Base-by-base conservation (phyloP, 2,888 invertebrate species). In the Luffia ferchaultella region DNA sequence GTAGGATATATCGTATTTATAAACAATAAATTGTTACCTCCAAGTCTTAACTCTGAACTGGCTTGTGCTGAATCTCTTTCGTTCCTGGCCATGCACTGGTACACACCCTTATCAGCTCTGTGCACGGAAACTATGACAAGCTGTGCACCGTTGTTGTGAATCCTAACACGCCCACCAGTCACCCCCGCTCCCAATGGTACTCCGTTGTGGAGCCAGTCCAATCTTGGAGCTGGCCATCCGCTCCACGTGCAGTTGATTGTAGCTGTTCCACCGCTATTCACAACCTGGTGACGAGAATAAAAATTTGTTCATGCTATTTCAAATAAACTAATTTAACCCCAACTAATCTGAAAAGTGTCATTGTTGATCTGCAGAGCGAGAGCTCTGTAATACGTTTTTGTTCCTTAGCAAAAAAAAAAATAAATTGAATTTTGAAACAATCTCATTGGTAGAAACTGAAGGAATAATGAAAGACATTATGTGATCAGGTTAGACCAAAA, bases 61-160 rank as follows among this genome's bases (percentile, higher is more conserved):
- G 92, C 92, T 67, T 94, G 94, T 5, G 92, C 91, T 55, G 91
- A 92, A 61, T 92, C 91, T 56, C 89, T 84, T 62, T 92, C 91
- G 62, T 91, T 92, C 63, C 90, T 87, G 16, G 93, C 93, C 63
- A 95, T 86, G 73, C 96, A 96, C 72, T 96, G 96, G 76, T 96
- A 96, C 78, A 95, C 93, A 40, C 96, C 96, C 59, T 89, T 89
- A 70, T 96, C 95, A 46, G 90, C 88, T 45, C 93, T 84, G 43
- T 90, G 90, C 20, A 95, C 91, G 2, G 73, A 63, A 1, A 71
- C 57, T 20, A 84, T 72, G 12, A 75, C 58, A n/a, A 84, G 68
- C 55, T 76, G 76, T 41, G 75, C 79, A 1, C 80, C 82, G 30
- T 64, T 64, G 54, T 56, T 65, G 46, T 62, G 66, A 19, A 79